Base-by-base conservation (phyloP, 2,888 invertebrate species). In the Amiota mariae region DNA sequence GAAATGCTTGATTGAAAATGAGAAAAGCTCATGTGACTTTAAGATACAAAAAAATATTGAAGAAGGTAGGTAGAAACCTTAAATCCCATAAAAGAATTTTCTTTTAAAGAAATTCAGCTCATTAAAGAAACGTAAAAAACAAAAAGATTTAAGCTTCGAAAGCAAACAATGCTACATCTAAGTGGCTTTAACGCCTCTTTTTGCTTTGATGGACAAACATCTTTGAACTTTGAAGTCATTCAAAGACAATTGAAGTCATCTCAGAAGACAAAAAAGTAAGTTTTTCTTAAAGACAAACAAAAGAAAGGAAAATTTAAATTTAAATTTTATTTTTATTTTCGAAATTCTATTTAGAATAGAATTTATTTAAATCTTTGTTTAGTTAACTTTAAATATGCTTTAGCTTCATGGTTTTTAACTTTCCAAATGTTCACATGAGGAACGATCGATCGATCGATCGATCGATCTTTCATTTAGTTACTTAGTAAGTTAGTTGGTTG, bases 1-100 rank as follows among this genome's bases (percentile, higher is more conserved):
- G 86, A 85, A 80, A 81, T 83, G 84, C 81, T 84, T 86, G 85
- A 86, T 85, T 85, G 85, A 85, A 85, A 86, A 85, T 85, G 81
- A 36, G 36, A 84, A 85, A 86, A 86, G 84, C 82, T 77, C 72
- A 77, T 66, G 70, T 64, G 68, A 12, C 36, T 36, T 36, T 36
- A 54, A 54, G n/a, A 63, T 24, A 36, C 64, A 64, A 8, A 71
- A 64, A 8, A 71, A 18, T 63, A 61, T 13, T 63, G 63, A 71
- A 20, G 13, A 63, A 51, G 54, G 4, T 51, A 51, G 54, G 12
- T 12, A 59, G 18, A 46, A 63, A 36, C 36, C 24, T 12, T 47
- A 67, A 49, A 59, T 20, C 20, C 13, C 20, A 68, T 13, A 68
- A 48, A 68, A 54, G 67, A 51, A 68, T 68, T 49, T 67, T 49